Percentiles rank a stretch among this genome's conserved stretches.
phyloP scores from a whole-genome alignment of 2,113 vertebrate genomes.

The Paradisaea rubra region DNA sequence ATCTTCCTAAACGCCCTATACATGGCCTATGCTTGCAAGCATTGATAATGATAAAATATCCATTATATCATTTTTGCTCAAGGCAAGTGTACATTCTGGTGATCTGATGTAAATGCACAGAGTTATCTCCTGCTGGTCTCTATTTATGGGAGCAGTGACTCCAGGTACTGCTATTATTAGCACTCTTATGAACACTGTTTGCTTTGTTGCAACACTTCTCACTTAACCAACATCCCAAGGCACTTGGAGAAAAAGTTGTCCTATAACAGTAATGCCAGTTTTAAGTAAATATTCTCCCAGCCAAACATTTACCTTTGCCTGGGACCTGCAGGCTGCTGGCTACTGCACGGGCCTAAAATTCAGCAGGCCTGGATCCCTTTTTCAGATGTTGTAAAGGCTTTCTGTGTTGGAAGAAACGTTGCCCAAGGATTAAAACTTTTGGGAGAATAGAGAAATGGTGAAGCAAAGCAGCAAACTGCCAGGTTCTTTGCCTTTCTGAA shows the following conservation, averaged over 20 bases:
- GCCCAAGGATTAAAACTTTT: background rate
- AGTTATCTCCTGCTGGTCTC: slow-evolving; percentile 19
- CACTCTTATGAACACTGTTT: background rate
- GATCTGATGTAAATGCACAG: background rate
- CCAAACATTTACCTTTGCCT: background rate
- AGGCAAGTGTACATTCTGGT: background rate
- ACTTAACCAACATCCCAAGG: slow-evolving; percentile 30
- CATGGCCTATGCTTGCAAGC: background rate
- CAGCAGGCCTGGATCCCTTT: background rate
- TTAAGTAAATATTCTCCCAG: background rate
- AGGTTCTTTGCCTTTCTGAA: background rate
- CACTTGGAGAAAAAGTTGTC: background rate
- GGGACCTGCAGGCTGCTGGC: background rate
- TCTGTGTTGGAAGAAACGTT: background rate
- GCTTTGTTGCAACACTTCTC: slow-evolving; percentile 37
- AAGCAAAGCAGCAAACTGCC: background rate
- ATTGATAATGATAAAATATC: background rate
- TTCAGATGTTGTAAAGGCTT: background rate
- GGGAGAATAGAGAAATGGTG: background rate
- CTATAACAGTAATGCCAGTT: background rate
- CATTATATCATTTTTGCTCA: slow-evolving; percentile 11
- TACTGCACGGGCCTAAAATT: background rate
- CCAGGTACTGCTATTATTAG: slow-evolving; percentile 47
- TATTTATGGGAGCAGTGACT: slow-evolving; percentile 38
- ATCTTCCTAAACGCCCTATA: background rate